Conservation (phyloP, 2,797 vertebrate species). For the Ispidina picta region DNA sequence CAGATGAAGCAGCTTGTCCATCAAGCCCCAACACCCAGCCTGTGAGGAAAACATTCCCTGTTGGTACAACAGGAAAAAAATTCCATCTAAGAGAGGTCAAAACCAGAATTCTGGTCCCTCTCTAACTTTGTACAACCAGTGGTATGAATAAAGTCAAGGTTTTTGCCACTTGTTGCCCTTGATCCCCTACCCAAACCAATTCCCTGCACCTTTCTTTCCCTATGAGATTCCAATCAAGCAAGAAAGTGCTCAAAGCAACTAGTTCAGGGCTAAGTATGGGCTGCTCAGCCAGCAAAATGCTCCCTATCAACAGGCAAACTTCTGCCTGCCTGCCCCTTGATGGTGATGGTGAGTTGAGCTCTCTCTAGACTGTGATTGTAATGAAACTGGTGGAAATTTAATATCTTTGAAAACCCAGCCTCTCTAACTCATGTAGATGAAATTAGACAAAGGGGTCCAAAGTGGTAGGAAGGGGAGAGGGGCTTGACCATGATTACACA, state of each 20-base stretch:
- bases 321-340: not conserved
- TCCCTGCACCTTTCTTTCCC: not conserved
- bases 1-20: slow-evolving; percentile 22
- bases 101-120: not conserved
- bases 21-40: not conserved
- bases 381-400: not conserved
- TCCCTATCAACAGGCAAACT: not conserved
- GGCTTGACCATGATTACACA: not conserved
- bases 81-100: not conserved
- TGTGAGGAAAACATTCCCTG: not conserved
- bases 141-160: not conserved
- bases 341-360: not conserved
- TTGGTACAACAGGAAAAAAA: not conserved
- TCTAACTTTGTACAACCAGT: not conserved
- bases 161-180: not conserved
- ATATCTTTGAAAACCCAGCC: not conserved
- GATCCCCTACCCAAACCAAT: not conserved
- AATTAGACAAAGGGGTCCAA: not conserved
- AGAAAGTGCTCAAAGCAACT: not conserved
- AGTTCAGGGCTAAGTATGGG: fast-evolving
- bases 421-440: not conserved
- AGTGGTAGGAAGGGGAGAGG: not conserved
- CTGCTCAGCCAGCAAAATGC: not conserved
- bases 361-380: not conserved
- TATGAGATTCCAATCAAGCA: not conserved